Conservation (phyloP, 2,797 vertebrate genomes). For the Lates japonicus region DNA sequence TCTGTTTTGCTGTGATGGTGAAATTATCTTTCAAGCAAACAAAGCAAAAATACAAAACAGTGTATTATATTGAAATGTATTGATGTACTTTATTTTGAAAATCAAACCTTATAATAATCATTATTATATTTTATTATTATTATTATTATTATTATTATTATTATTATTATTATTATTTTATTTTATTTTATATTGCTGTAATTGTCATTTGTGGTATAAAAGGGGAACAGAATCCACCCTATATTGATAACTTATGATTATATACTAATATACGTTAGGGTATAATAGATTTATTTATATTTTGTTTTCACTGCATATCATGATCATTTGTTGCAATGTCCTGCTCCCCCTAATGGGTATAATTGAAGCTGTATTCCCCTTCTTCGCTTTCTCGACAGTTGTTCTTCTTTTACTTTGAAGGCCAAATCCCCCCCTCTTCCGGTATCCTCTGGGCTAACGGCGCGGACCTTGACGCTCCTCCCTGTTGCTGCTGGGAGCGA, state of each 20-base stretch:
- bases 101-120: not conserved
- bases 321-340: not conserved
- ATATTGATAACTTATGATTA: not conserved
- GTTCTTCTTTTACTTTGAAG: constrained; percentile 61
- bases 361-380: not conserved
- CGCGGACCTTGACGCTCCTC: constrained; percentile 37
- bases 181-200: too few relatives aligned
- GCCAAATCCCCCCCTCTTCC: not conserved
- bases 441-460: fast-evolving
- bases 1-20: not conserved
- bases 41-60: not conserved
- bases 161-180: too few relatives aligned
- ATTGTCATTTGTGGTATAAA: not conserved
- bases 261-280: not conserved
- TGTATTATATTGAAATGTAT: not conserved
- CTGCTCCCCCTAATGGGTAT: not conserved
- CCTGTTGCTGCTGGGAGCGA: constrained; percentile 38
- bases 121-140: too few relatives aligned
- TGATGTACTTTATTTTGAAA: not conserved
- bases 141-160: too few relatives aligned
- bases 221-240: not conserved
- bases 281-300: not conserved
- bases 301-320: not conserved
- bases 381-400: too few relatives aligned
- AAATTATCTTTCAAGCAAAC: not conserved